Evolutionary conservation across 2,113 vertebrate species (phyloP).

Genomic region (Donacobius atricapilla): DNA sequence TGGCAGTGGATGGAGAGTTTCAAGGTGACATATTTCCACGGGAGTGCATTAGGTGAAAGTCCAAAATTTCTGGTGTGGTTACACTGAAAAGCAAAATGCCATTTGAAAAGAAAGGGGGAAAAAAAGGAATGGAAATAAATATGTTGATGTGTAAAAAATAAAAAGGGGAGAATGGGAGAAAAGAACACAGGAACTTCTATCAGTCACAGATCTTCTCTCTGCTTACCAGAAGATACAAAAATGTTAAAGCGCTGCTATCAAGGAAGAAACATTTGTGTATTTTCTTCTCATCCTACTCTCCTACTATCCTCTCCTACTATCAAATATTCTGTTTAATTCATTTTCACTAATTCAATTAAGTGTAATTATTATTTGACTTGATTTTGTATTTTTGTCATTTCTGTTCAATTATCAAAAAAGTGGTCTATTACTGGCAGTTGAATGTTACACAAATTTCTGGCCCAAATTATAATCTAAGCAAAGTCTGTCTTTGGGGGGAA

Average conservation of each 20-base stretch:
- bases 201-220: background rate
- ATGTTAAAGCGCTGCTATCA: background rate
- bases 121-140: background rate
- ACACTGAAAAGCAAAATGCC: background rate
- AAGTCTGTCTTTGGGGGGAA: background rate
- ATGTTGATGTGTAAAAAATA: background rate
- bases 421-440: background rate
- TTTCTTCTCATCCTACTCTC: background rate
- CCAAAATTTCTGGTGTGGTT: background rate
- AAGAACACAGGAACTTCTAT: background rate
- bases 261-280: background rate
- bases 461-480: background rate
- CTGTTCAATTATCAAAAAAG: background rate
- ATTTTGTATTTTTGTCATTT: background rate
- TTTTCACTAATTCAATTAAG: background rate
- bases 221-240: background rate
- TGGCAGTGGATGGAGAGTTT: background rate
- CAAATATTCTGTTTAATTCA: background rate
- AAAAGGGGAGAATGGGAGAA: background rate
- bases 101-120: background rate
- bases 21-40: background rate
- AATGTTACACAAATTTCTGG: background rate
- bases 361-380: background rate
- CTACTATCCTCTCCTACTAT: background rate
- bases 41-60: background rate